phyloP scores from a whole-genome alignment of 1,140 invertebrate genomes.

The Ericerus pela region DNA sequence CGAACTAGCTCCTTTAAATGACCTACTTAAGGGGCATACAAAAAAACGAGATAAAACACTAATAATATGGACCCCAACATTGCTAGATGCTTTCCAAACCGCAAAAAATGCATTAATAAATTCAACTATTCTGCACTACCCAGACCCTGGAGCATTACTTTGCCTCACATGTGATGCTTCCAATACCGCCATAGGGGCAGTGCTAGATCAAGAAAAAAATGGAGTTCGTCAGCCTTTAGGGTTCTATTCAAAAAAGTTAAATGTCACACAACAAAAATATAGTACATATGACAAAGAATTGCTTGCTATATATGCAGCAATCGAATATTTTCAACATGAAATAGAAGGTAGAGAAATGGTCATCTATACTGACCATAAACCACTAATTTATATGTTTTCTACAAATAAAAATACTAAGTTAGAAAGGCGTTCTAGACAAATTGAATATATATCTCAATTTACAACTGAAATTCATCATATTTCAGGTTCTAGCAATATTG shows the following conservation, averaged over 20 bases:
- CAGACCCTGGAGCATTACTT: not conserved
- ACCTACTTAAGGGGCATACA: not conserved
- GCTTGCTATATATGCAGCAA: conserved; percentile 31
- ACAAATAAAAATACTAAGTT: not conserved
- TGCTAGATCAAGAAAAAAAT: not conserved
- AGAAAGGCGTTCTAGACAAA: not conserved
- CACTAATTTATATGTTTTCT: not conserved
- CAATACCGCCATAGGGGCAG: not conserved
- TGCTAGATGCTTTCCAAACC: conserved; percentile 19
- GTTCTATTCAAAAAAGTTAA: conserved; percentile 32
- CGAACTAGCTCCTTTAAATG: conserved; percentile 13
- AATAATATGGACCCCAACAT: conserved; percentile 26
- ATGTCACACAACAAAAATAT: conserved; percentile 27
- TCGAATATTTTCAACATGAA: conserved; percentile 31
- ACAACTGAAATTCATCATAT: conserved; percentile 5
- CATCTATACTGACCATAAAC: not conserved
- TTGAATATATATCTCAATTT: conserved; percentile 2
- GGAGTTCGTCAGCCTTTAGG: not conserved
- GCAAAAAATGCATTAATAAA: conserved; percentile 19
- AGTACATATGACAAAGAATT: conserved; percentile 34
- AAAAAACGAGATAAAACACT: conserved; percentile 19
- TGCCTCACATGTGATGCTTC: not conserved
- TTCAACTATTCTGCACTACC: conserved; percentile 13
- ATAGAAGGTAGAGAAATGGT: not conserved
- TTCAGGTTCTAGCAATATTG: not conserved